Evolutionary conservation across 2,888 invertebrate species (phyloP), one percentile per base, ranked within the genome.

Genomic region (Zelleria hepariella): DNA sequence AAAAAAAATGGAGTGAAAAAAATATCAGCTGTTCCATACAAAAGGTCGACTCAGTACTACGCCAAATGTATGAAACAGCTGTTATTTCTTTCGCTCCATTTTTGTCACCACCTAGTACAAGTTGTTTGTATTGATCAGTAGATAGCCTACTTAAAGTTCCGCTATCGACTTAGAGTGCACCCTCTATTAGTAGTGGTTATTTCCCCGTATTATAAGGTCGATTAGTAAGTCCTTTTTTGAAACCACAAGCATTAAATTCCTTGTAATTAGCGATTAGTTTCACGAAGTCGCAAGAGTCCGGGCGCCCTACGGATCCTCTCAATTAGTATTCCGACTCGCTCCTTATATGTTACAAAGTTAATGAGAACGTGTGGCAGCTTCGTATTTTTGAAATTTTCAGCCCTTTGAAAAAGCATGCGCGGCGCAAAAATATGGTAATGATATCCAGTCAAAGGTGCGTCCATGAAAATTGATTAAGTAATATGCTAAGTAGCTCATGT

Each of bases 341-440:
- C 81, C 84, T 84, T 85, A 80, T 79, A 71, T 80, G 82, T 80
- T 85, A 77, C 84, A 80, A 83, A 86, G 82, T 84, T 86, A 86
- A 86, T 86, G 84, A 82, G 80, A 79, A 74, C 74, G 74, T 76
- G 78, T 78, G 74, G 58, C 73, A 68, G 69, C 65, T 73, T 71
- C 71, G 81, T 86, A 86, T 85, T 85, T 86, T 86, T 85, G 83
- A 84, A 78, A 76, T 76, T 76, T 42, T 15, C 77, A 71, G 73
- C 75, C 82, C 85, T 86, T 86, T 86, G 84, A 82, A 76, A 79
- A 68, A 73, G 72, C 75, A 70, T 67, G 73, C 72, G 71, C 67
- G 78, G 32, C 75, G 77, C 79, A 78, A 82, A 84, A 83, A 83
- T 86, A 86, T 87, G 87, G 74, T 78, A 86, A 86, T 86, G 68